Evolutionary conservation across 2,888 invertebrate species (phyloP).

Genomic region (Graphium colonna): DNA sequence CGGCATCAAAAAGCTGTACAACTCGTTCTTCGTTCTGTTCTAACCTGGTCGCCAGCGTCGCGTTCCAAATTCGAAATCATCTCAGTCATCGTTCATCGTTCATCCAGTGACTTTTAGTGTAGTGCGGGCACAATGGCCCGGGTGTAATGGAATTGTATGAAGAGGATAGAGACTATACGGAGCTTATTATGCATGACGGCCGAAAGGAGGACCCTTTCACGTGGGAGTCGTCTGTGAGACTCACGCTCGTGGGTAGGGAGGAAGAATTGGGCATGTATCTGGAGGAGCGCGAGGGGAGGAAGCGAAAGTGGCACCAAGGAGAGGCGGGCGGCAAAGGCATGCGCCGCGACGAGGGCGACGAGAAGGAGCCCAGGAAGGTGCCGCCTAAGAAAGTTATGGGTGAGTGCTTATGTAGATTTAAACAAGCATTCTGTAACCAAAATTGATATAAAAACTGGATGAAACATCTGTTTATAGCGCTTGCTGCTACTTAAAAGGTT

Average conservation of each 20-base stretch:
- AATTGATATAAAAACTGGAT: neutral
- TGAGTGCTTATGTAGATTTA: too few relatives aligned
- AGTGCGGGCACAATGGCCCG: conserved; percentile 44
- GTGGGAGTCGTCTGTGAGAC: conserved; percentile 65
- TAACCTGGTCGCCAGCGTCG: conserved; percentile 71
- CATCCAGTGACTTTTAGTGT: conserved; percentile 54
- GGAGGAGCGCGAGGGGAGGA: conserved; percentile 64
- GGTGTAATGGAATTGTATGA: conserved; percentile 62
- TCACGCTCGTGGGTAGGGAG: conserved; percentile 53
- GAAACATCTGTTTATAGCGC: too few relatives aligned
- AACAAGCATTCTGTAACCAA: neutral
- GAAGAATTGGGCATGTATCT: conserved; percentile 67
- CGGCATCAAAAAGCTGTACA: conserved; percentile 92
- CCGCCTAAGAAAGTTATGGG: conserved; percentile 73
- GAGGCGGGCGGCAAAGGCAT: conserved; percentile 49
- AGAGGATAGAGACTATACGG: conserved; percentile 45
- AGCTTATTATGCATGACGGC: conserved; percentile 57
- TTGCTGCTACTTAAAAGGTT: too few relatives aligned
- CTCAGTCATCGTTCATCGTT: conserved; percentile 43
- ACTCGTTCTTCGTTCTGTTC: conserved; percentile 92
- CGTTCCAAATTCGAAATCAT: conserved; percentile 24
- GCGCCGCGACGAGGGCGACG: conserved; percentile 59
- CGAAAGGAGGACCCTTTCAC: conserved; percentile 56
- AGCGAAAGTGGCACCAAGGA: conserved; percentile 68
- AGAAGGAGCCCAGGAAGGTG: conserved; percentile 63